Percentiles rank a stretch among this genome's conserved stretches.
phyloP scores from a whole-genome alignment of 1,140 invertebrate species.

The Rhopalosiphum padi region DNA sequence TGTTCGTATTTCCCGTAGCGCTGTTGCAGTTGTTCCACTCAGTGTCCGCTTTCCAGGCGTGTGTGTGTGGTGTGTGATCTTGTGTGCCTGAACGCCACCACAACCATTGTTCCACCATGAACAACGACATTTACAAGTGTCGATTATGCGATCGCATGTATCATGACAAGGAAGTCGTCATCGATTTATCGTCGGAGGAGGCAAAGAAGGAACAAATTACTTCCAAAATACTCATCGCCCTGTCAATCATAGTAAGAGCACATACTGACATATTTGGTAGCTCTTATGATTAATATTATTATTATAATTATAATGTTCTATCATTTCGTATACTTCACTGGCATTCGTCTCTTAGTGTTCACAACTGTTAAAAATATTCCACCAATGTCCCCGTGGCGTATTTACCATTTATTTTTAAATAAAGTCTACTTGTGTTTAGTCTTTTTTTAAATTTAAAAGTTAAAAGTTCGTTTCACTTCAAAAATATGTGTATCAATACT shows the following conservation, averaged over 20 bases:
- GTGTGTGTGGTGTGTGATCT: neutral
- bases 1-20: neutral
- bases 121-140: neutral
- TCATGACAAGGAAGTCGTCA: neutral
- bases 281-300: neutral
- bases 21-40: neutral
- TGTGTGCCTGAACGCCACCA: neutral
- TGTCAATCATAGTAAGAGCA: neutral
- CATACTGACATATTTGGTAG: neutral
- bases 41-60: neutral
- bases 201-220: neutral
- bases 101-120: neutral
- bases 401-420: neutral
- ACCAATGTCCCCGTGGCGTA: neutral
- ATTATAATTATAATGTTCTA: neutral
- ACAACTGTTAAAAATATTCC: neutral
- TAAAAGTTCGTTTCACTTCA: neutral
- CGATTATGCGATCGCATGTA: neutral
- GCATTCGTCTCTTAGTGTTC: neutral
- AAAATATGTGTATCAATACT: neutral
- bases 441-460: neutral
- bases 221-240: neutral
- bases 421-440: neutral
- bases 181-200: neutral
- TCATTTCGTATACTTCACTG: neutral